Conservation (phyloP, 2,113 vertebrate species). For the Alexandromys fortis region DNA sequence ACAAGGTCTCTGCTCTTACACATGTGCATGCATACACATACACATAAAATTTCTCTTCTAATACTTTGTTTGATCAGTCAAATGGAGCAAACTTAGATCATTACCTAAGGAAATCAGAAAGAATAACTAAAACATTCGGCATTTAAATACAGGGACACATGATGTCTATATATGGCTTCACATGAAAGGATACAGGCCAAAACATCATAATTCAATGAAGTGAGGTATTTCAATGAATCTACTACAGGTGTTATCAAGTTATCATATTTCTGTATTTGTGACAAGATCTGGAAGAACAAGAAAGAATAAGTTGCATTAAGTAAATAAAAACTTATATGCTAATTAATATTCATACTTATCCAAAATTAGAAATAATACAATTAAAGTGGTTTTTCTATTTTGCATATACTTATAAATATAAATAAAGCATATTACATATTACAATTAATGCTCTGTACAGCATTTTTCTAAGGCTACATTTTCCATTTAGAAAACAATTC, state of each 20-base stretch:
- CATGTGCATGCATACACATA: neutral
- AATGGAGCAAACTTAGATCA: conserved; percentile 2
- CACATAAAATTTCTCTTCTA: neutral
- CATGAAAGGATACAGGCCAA: conserved; percentile 98
- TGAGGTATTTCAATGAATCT: conserved; percentile 99
- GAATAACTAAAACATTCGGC: conserved; percentile 49
- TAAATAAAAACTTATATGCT: conserved; percentile 30
- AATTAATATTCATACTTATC: conserved; percentile 38
- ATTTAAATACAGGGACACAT: conserved; percentile 23
- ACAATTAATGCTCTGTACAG: conserved; percentile 15
- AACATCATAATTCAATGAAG: conserved; percentile 98
- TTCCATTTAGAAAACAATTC: conserved; percentile 60
- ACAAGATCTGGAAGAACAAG: conserved; percentile 91
- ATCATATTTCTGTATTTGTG: conserved; percentile 99
- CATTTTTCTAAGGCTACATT: conserved; percentile 45
- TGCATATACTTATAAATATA: conserved; percentile 43
- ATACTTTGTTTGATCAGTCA: neutral
- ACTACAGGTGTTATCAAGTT: conserved; percentile 98
- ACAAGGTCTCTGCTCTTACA: neutral
- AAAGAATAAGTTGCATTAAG: conserved; percentile 46
- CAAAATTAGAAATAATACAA: conserved; percentile 50
- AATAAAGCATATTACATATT: conserved; percentile 13
- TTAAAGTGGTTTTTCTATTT: conserved; percentile 33
- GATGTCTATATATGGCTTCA: conserved; percentile 49
- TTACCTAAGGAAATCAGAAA: conserved; percentile 39